Evolutionary conservation across 2,888 invertebrate species (phyloP).

Genomic region (Maniola hyperantus): DNA sequence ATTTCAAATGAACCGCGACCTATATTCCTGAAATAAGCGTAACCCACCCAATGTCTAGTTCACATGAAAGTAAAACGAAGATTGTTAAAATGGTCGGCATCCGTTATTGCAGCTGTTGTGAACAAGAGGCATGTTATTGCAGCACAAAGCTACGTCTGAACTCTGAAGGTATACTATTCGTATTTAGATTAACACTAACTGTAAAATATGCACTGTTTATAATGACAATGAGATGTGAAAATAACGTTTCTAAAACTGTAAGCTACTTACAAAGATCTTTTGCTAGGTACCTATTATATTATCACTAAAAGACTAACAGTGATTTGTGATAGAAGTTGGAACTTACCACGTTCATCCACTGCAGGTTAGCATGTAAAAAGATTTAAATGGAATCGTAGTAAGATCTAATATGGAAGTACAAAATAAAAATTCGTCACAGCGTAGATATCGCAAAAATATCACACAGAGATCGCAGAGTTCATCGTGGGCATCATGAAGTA

Average conservation of each 20-base stretch:
- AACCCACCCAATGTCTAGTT: slow-evolving; percentile 71
- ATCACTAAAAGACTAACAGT: too few relatives aligned
- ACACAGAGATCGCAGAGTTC: too few relatives aligned
- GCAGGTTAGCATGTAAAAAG: neutral
- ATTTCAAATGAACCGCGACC: slow-evolving; percentile 51
- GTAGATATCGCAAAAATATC: too few relatives aligned
- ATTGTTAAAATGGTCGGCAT: slow-evolving; percentile 16
- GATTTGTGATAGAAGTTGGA: neutral
- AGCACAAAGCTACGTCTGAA: slow-evolving; percentile 6
- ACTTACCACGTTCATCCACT: slow-evolving; percentile 22
- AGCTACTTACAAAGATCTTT: neutral
- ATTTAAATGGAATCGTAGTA: neutral
- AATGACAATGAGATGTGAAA: slow-evolving; percentile 3
- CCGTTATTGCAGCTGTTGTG: slow-evolving; percentile 42
- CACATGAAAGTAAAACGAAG: slow-evolving; percentile 48
- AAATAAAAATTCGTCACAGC: too few relatives aligned
- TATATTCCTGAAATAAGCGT: slow-evolving; percentile 53
- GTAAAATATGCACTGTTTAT: neutral
- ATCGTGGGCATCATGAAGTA: too few relatives aligned
- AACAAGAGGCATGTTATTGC: slow-evolving; percentile 21
- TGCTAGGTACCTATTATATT: too few relatives aligned
- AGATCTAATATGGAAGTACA: too few relatives aligned
- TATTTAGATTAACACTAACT: too few relatives aligned
- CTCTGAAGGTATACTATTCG: neutral
- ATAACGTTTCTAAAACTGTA: neutral